Evolutionary conservation across 2,888 invertebrate species (phyloP), one percentile per base, ranked within the genome.

Genomic region (Chorisops tibialis): DNA sequence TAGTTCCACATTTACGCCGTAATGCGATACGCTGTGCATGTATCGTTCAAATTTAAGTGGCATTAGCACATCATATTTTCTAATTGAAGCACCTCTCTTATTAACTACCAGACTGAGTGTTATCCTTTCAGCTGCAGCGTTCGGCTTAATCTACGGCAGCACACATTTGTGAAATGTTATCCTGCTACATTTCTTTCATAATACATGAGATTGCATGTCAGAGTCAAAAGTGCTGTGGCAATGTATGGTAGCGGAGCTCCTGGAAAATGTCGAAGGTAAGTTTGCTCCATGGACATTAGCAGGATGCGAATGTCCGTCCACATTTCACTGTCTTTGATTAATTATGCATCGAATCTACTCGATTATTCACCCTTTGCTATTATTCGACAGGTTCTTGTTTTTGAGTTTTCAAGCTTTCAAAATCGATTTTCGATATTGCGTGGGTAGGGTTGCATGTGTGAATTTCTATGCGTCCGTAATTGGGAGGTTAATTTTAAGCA

Each of bases 321-420:
- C 54, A 39, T 56, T 56, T 56, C 45, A 56, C 14, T 56, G 24
- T 22, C 43, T 45, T 45, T 39, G 39, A 38, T 52, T 52, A 52
- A 52, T 52, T 52, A 52, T 52, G 52, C 52, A 52, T 52, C 22
- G 39, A 52, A 39, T 18, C 52, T 39, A 7, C 12, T 54, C 54
- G 54, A 54, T 56, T 56, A 56, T 56, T 54, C 54, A 54, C 54
- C 54, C 54, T 35, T n/a, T n/a, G n/a, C n/a, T n/a, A n/a, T n/a
- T n/a, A n/a, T n/a, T n/a, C n/a, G n/a, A n/a, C n/a, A n/a, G n/a
- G n/a, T n/a, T n/a, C n/a, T n/a, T n/a, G n/a, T n/a, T n/a, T n/a
- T 24, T 24, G 24, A 4, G 24, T 24, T 24, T 24, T n/a, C n/a
- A n/a, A n/a, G n/a, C n/a, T n/a, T n/a, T n/a, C n/a, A n/a, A n/a